Evolutionary conservation across 1,140 invertebrate species (phyloP), one percentile per base, ranked within the genome.

Genomic region (Saccostrea cuccullata): DNA sequence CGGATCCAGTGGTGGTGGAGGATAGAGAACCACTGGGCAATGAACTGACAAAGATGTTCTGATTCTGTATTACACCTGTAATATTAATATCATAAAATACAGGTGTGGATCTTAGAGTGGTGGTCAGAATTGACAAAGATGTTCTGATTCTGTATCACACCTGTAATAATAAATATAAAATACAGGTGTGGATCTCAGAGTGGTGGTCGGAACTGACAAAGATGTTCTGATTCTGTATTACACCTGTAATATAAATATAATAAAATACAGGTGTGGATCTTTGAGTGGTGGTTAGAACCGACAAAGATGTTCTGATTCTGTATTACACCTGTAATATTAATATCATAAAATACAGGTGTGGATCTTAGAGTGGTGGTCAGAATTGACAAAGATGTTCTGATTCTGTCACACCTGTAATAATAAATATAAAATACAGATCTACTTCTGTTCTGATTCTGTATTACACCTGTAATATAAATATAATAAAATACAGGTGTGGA

Each of bases 31-130:
- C 58, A 30, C 89, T 88, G 30, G 90, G 87, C 36, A 91, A 26
- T 26, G 91, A 91, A 88, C 90, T 93, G 55, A 94, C 93, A 73
- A 94, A 83, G 13, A 94, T 92, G 12, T 92, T 92, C 83, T 93
- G 93, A 47, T 92, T 93, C 86, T 93, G 94, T 26, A 94, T 84
- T 12, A 94, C 60, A 36, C 91, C 70, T 77, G 70, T 11, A 73
- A 60, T 60, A 17, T 13, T 6, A 64, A 47, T 47, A 3, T 47
- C 47, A 47, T 47, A 47, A 47, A 47, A 47, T 47, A 47, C 47
- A 47, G 47, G 47, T 9, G 9, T 47, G 47, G 47, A 47, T 47
- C 47, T 47, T 47, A 47, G 5, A 47, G 47, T 47, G 47, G 47
- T 47, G 47, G 47, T 47, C 47, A 47, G 13, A 15, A 60, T 13